Evolutionary conservation across 2,113 vertebrate species (phyloP).

Genomic region (Symphodus melops): DNA sequence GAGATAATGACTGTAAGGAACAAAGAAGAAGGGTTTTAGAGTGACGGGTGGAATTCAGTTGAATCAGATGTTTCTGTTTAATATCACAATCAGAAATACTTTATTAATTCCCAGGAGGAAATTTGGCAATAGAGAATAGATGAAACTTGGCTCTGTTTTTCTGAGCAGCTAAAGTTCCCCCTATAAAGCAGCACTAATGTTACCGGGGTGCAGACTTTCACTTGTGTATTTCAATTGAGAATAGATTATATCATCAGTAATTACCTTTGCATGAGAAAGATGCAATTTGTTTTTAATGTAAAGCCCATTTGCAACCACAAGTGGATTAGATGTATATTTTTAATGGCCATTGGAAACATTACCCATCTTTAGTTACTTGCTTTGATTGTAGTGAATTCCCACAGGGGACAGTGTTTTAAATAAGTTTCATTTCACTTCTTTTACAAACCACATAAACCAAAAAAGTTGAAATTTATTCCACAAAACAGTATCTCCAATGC

Average conservation of each 20-base stretch:
- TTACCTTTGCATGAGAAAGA: neutral
- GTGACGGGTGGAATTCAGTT: neutral
- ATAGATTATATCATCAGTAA: neutral
- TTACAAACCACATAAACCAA: slow-evolving; percentile 4
- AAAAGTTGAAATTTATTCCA: neutral
- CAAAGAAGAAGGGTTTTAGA: neutral
- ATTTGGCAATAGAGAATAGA: neutral
- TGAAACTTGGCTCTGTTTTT: neutral
- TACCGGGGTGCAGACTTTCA: neutral
- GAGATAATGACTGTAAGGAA: neutral
- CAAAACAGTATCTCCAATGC: neutral
- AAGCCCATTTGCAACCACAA: neutral
- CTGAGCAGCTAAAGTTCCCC: neutral
- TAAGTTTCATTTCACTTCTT: neutral
- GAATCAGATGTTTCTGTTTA: neutral
- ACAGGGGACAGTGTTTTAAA: neutral
- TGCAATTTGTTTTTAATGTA: too few relatives aligned
- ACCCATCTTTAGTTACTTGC: neutral
- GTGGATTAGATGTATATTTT: neutral
- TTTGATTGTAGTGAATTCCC: neutral
- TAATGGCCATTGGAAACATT: neutral
- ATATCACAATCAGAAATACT: too few relatives aligned
- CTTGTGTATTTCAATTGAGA: neutral
- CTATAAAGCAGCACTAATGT: neutral
- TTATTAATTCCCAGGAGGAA: too few relatives aligned